A percentile compares a stretch with the other conserved stretches of the same genome.
These are phyloP conservation scores for Allygus modestus DNA, from an alignment of 2,888 invertebrate genomes.

Conservation along the genomic window DNA sequence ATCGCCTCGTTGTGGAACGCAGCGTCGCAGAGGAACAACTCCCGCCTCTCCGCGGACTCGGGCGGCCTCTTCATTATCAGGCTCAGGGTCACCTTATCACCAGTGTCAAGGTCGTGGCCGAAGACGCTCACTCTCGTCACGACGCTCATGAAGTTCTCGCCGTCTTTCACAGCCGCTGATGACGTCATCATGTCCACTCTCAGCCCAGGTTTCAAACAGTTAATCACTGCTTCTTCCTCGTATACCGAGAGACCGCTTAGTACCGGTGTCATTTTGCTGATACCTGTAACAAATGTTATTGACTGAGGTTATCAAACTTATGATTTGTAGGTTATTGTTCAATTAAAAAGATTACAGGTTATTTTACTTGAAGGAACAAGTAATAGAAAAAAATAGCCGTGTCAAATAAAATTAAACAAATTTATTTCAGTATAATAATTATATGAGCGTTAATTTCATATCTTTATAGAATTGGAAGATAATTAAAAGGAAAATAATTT, in stretches of 20 bases:
- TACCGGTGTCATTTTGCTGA: conserved; percentile 12
- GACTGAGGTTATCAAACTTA: no score
- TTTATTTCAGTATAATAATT: no score
- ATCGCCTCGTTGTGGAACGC: conserved; percentile 68
- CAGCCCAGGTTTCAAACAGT: neutral
- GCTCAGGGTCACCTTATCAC: conserved; percentile 6
- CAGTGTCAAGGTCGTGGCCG: conserved; percentile 28
- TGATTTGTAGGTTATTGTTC: no score
- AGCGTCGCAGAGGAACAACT: conserved; percentile 67
- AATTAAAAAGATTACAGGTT: no score
- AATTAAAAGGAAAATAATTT: no score
- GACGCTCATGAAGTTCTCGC: conserved; percentile 55
- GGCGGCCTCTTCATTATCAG: conserved; percentile 45
- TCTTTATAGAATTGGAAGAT: no score
- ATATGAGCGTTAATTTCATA: no score
- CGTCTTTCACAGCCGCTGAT: conserved; percentile 43
- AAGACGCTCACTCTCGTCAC: conserved; percentile 14
- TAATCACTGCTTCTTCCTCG: neutral
- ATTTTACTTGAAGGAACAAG: no score
- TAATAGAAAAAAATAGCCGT: no score
- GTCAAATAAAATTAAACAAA: no score
- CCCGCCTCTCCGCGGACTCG: conserved; percentile 47
- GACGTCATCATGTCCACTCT: conserved; percentile 33
- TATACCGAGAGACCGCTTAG: neutral
- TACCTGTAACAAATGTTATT: neutral